A percentile compares a stretch with the other conserved stretches of the same genome.
Evolutionary conservation across 2,797 vertebrate genomes (phyloP).

Genomic region (Eospalax fontanierii): DNA sequence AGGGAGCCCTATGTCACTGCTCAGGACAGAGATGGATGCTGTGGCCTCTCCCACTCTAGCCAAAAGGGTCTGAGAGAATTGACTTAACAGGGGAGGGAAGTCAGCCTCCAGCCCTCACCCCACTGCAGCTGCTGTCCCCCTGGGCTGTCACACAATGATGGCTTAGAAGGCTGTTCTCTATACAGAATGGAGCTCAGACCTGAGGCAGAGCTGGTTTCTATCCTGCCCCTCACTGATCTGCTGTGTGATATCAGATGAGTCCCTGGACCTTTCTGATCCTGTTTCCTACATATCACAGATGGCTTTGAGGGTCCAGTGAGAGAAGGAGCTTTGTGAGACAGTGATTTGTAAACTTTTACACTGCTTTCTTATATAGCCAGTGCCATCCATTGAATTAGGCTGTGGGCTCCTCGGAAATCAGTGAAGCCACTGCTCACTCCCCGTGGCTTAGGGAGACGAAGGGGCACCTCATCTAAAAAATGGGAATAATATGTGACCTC

Average conservation of each 20-base stretch:
- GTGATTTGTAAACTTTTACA: background rate
- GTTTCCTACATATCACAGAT: background rate
- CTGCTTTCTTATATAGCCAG: background rate
- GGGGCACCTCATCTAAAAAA: constrained; percentile 45
- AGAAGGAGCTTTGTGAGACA: background rate
- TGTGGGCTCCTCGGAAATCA: background rate
- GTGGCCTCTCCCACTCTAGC: background rate
- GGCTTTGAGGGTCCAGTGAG: background rate
- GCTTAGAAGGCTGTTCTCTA: background rate
- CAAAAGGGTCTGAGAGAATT: background rate
- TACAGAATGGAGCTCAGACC: background rate
- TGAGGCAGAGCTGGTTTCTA: background rate
- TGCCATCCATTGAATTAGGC: background rate
- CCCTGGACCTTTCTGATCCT: constrained; percentile 13
- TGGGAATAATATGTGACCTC: background rate
- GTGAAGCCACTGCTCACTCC: background rate
- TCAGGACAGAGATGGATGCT: background rate
- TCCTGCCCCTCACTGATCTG: background rate
- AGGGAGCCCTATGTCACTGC: background rate
- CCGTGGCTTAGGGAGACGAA: background rate
- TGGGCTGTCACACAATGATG: background rate
- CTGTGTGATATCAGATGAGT: background rate
- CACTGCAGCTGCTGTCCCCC: background rate
- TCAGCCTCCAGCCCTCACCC: background rate
- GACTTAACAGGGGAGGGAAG: background rate